Evolutionary conservation across 64 coral and sea anemone species (phyloP).

Genomic region (Stichodactyla helianthus): DNA sequence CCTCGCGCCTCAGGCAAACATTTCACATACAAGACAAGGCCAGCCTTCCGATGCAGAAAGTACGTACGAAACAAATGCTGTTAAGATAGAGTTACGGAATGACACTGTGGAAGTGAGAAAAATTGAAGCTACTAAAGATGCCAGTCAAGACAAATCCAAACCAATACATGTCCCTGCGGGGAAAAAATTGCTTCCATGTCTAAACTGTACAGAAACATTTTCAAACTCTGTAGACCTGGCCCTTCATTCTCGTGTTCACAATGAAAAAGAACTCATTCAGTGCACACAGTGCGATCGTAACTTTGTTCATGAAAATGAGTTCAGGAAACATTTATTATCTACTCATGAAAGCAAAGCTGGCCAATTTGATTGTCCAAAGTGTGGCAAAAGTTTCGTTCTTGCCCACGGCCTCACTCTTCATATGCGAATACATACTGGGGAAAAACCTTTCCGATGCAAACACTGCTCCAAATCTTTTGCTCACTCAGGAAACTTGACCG

Average conservation of each 20-base stretch:
- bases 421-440: constrained; percentile 17
- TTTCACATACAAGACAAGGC: background rate
- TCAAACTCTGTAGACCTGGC: constrained; percentile 7
- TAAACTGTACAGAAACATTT: background rate
- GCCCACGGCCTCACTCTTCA: constrained; percentile 17
- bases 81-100: background rate
- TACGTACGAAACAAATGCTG: background rate
- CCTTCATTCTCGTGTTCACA: background rate
- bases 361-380: background rate
- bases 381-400: constrained; percentile 7
- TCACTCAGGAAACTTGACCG: constrained; percentile 20
- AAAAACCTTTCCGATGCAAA: constrained; percentile 19
- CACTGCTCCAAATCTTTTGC: constrained; percentile 22
- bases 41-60: background rate
- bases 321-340: constrained; percentile 6
- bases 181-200: background rate
- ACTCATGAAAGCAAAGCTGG: constrained; percentile 21
- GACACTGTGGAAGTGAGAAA: background rate
- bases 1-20: background rate
- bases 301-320: background rate
- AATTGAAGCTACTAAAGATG: background rate
- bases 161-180: background rate
- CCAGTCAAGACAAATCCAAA: background rate
- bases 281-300: constrained; percentile 18
- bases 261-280: background rate